These are phyloP conservation scores for Cervus canadensis DNA, from an alignment of 2,113 vertebrate genomes.

Conservation along the genomic window DNA sequence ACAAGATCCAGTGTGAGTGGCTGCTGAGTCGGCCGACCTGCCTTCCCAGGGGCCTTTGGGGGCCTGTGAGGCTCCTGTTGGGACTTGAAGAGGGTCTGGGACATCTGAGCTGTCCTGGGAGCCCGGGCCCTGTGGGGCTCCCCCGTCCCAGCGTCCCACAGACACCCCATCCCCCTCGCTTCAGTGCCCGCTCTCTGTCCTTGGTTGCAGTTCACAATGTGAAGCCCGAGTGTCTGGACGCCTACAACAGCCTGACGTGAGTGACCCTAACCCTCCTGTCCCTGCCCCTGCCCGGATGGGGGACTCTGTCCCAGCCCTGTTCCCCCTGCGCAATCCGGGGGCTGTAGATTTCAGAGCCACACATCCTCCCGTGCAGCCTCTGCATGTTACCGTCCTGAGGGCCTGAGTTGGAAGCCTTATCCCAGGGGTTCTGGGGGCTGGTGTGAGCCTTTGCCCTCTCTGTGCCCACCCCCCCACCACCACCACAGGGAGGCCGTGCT, in stretches of 20 bases:
- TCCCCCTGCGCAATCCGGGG: not conserved
- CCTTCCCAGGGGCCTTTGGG: not conserved
- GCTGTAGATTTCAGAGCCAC: not conserved
- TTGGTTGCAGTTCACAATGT: constrained; percentile 92
- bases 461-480: not conserved
- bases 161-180: accelerated
- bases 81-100: not conserved
- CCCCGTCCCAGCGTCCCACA: too few species aligned
- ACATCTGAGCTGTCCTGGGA: not conserved
- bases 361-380: not conserved
- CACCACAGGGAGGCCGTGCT: constrained; percentile 88
- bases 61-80: not conserved
- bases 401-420: not conserved
- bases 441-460: not conserved
- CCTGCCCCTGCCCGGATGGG: not conserved
- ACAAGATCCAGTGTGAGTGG: constrained; percentile 95
- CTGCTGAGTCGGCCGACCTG: accelerated
- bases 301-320: not conserved
- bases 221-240: constrained; percentile 93
- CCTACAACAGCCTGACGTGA: constrained; percentile 95
- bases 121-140: not conserved
- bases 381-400: not conserved
- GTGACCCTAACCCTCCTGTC: constrained; percentile 35
- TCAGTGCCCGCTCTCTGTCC: not conserved
- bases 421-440: not conserved